Conservation (phyloP, 2,113 vertebrate species). For the Daubentonia madagascariensis region DNA sequence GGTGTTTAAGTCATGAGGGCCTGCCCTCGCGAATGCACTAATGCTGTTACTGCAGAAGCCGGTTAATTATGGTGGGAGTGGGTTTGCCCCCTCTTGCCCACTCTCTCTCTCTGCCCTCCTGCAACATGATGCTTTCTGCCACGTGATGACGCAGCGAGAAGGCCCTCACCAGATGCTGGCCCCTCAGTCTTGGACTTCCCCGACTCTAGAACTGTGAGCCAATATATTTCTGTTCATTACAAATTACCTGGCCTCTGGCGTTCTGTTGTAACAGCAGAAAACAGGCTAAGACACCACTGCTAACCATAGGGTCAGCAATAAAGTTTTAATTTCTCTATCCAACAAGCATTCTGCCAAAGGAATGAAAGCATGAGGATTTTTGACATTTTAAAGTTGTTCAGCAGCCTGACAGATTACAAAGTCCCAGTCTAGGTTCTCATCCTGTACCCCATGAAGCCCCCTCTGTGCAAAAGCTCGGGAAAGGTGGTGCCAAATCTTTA, state of each 20-base stretch:
- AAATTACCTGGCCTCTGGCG: background rate
- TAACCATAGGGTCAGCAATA: no score
- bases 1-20: background rate
- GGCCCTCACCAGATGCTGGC: background rate
- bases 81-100: background rate
- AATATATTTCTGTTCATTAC: background rate
- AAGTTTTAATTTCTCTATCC: background rate
- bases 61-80: background rate
- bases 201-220: background rate
- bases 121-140: background rate
- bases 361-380: background rate
- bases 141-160: background rate
- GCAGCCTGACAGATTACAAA: background rate
- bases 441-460: rapidly evolving
- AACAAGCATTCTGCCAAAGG: background rate
- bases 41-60: background rate
- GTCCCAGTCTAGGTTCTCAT: background rate
- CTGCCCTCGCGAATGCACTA: background rate
- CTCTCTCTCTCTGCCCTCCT: background rate
- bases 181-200: background rate
- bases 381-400: background rate
- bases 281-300: background rate
- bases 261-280: background rate
- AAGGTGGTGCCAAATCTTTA: background rate
- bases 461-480: background rate